Evolutionary conservation across 2,113 vertebrate species (phyloP).

Genomic region (Peromyscus polionotus): DNA sequence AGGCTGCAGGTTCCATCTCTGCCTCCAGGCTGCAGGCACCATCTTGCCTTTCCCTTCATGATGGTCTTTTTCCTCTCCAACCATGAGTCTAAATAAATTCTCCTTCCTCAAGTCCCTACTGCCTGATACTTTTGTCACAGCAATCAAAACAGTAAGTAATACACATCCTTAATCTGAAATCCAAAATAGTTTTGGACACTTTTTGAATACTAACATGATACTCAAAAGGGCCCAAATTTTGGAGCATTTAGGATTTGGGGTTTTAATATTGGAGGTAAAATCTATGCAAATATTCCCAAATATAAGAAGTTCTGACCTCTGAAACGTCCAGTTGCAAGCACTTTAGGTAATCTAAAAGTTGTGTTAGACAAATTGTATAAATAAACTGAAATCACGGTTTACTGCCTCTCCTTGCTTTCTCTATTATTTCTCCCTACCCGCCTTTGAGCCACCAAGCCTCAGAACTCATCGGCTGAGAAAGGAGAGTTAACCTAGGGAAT

Average conservation of each 20-base stretch:
- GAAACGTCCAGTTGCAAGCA: not conserved
- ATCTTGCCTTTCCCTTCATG: not conserved
- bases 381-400: not conserved
- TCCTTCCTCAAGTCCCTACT: not conserved
- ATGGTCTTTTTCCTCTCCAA: not conserved
- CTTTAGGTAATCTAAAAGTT: not conserved
- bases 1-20: too few relatives aligned
- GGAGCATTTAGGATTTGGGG: not conserved
- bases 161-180: not conserved
- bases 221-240: not conserved
- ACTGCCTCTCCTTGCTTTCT: not conserved
- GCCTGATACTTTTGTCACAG: not conserved
- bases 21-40: not conserved
- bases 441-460: not conserved
- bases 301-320: not conserved
- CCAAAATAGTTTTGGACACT: not conserved
- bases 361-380: not conserved
- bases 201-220: not conserved
- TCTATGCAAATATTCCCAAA: not conserved
- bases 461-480: not conserved
- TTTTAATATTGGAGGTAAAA: not conserved
- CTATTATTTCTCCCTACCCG: not conserved
- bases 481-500: accelerated
- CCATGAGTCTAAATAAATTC: not conserved
- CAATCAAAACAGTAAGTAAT: not conserved